Evolutionary conservation across 2,797 vertebrate species (phyloP).

Genomic region (Tragopan temminckii): DNA sequence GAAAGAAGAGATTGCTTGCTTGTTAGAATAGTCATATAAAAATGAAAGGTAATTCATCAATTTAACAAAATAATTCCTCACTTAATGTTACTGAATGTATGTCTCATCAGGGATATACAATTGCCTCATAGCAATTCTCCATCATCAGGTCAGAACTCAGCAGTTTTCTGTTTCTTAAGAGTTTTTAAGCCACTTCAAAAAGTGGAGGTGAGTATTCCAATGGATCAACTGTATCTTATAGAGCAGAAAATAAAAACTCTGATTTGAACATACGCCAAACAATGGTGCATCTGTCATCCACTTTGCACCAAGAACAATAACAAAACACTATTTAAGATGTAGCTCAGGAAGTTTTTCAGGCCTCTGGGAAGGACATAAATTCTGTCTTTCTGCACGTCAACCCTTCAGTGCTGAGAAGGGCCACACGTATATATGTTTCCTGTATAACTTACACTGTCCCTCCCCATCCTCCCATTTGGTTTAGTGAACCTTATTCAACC

Average conservation of each 20-base stretch:
- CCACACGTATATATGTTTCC: accelerated
- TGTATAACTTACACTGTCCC: not conserved
- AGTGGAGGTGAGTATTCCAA: not conserved
- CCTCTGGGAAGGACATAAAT: not conserved
- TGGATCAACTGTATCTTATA: not conserved
- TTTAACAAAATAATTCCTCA: conserved; percentile 6
- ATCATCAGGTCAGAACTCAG: not conserved
- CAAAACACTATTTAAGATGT: not conserved
- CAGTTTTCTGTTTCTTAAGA: not conserved
- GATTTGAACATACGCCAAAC: not conserved
- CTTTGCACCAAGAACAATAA: not conserved
- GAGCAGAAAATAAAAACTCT: not conserved
- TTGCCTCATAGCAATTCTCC: not conserved
- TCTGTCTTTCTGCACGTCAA: not conserved
- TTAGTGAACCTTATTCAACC: not conserved
- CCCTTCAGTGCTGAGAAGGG: not conserved
- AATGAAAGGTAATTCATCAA: not conserved
- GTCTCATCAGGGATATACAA: not conserved
- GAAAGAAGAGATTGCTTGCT: not conserved
- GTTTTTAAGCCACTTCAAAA: not conserved
- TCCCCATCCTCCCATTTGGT: not conserved
- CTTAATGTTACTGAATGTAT: not conserved
- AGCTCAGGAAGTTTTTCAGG: not conserved
- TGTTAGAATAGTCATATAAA: not conserved
- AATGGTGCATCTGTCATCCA: not conserved